Conservation (phyloP, 2,797 vertebrate genomes). For the Pantherophis alleghaniensis region DNA sequence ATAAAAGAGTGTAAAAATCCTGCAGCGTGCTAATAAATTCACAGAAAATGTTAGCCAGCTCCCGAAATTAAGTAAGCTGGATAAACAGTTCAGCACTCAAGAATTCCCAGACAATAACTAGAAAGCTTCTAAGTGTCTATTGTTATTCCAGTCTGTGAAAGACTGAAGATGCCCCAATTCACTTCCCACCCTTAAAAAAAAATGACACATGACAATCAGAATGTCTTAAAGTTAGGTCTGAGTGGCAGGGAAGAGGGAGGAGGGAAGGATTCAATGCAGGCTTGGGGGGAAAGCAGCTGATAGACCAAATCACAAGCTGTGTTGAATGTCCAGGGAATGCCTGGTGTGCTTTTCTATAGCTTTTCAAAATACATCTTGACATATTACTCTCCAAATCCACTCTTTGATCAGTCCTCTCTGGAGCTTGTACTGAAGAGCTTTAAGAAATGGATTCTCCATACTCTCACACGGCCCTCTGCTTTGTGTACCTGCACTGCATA, state of each 20-base stretch:
- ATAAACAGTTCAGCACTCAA: conserved; percentile 27
- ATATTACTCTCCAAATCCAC: neutral
- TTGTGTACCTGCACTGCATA: neutral
- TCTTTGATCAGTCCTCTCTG: conserved; percentile 1
- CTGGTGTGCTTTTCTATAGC: neutral
- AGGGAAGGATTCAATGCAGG: conserved; percentile 15
- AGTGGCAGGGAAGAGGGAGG: neutral
- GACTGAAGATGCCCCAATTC: conserved; percentile 17
- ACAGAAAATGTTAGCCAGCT: conserved; percentile 44
- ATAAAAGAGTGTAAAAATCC: conserved; percentile 41
- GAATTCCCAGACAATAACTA: conserved; percentile 35
- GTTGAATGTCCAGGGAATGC: conserved; percentile 7
- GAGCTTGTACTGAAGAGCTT: conserved; percentile 4
- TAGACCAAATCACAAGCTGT: neutral
- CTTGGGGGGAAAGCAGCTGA: conserved; percentile 24
- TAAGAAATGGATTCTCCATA: neutral
- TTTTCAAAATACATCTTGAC: conserved; percentile 12
- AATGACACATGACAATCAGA: conserved; percentile 33
- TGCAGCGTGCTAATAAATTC: conserved; percentile 49
- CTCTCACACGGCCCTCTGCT: neutral
- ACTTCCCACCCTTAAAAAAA: conserved; percentile 17
- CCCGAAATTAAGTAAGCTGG: conserved; percentile 31
- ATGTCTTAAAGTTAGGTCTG: conserved; percentile 25
- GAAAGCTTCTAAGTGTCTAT: conserved; percentile 19
- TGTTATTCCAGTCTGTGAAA: neutral